Conservation (phyloP, 1,140 invertebrate species). For the Pogonus chalceus region DNA sequence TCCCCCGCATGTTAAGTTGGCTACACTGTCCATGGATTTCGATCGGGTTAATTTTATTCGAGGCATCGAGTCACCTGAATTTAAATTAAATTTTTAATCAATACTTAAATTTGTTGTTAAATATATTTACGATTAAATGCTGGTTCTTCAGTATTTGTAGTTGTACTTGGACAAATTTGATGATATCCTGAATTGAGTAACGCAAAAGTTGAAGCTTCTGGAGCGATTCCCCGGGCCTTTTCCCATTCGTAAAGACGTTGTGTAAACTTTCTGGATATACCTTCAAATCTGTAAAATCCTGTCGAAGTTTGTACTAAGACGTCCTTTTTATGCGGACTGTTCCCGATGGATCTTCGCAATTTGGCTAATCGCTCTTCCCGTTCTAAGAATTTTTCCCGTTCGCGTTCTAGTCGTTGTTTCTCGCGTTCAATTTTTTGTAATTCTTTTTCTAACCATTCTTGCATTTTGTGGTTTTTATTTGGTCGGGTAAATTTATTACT, state of each 20-base stretch:
- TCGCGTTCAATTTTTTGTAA: slow-evolving; percentile 51
- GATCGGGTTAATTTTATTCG: slow-evolving; percentile 45
- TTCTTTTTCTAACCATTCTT: slow-evolving; percentile 46
- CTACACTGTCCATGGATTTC: slow-evolving; percentile 59
- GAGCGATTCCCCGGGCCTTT: slow-evolving; percentile 67
- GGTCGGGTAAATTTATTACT: slow-evolving; percentile 22
- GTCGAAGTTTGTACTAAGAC: slow-evolving; percentile 69
- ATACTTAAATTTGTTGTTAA: no score
- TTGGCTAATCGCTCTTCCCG: slow-evolving; percentile 51
- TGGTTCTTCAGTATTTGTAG: background rate
- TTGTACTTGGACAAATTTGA: slow-evolving; percentile 26
- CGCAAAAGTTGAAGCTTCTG: slow-evolving; percentile 70
- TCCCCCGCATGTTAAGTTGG: slow-evolving; percentile 20
- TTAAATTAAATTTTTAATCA: no score
- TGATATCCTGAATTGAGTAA: slow-evolving; percentile 51
- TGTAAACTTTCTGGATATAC: slow-evolving; percentile 78
- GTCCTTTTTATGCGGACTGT: slow-evolving; percentile 49
- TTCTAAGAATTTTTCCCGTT: slow-evolving; percentile 49
- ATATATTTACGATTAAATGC: no score
- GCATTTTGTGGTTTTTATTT: slow-evolving; percentile 23
- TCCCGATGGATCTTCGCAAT: slow-evolving; percentile 45
- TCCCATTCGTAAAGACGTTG: slow-evolving; percentile 87
- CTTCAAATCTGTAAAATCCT: slow-evolving; percentile 72
- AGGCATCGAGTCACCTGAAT: slow-evolving; percentile 13
- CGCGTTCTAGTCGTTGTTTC: slow-evolving; percentile 48